phyloP scores from a whole-genome alignment of 2,797 vertebrate species.

The Nannoperca australis region DNA sequence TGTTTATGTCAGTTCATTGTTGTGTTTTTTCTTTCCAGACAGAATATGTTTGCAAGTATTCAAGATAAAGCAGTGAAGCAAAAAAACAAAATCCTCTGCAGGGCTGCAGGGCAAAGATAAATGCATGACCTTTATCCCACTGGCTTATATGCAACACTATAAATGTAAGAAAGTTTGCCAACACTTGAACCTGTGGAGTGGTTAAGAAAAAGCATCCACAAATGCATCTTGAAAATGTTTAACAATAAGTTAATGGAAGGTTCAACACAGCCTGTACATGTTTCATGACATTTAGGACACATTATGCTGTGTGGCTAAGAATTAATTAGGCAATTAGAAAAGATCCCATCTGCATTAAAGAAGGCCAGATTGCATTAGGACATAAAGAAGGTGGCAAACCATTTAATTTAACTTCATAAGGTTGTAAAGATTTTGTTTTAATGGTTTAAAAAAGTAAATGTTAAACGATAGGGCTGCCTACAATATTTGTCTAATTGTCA shows the following conservation, averaged over 20 bases:
- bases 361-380: constrained; percentile 13
- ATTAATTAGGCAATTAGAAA: constrained; percentile 39
- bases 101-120: constrained; percentile 62
- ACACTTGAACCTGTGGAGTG: constrained; percentile 31
- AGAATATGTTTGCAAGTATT: constrained; percentile 41
- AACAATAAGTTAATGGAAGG: too few relatives aligned
- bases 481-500: constrained; percentile 4
- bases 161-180: constrained; percentile 37
- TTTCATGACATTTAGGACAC: constrained; percentile 15
- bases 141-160: constrained; percentile 52
- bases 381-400: constrained; percentile 1
- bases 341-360: constrained; percentile 40
- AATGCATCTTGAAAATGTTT: constrained; percentile 15
- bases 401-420: constrained; percentile 8
- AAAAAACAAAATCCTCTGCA: constrained; percentile 32
- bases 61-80: constrained; percentile 49
- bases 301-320: constrained; percentile 12
- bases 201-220: constrained; percentile 9
- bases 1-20: constrained; percentile 11
- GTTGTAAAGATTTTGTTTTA: constrained; percentile 6
- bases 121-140: constrained; percentile 70
- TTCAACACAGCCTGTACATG: constrained; percentile 6
- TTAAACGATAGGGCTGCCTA: not conserved
- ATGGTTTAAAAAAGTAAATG: not conserved
- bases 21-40: constrained; percentile 22